Base-by-base conservation (phyloP, 2,888 invertebrate species). In the Dysmachus trigonus region DNA sequence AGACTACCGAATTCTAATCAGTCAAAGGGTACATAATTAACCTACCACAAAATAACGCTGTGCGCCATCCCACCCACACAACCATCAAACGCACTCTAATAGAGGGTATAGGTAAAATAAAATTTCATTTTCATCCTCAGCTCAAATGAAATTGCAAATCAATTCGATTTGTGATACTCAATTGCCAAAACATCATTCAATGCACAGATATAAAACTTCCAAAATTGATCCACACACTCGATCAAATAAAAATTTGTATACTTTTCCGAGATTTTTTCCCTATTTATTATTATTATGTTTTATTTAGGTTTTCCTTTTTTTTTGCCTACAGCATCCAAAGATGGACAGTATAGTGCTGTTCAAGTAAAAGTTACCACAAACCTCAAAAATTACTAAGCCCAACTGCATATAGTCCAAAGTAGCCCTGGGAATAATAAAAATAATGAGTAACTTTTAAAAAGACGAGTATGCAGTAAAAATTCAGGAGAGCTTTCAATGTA, bases 401-500 rank as follows among this genome's bases (percentile, higher is more conserved):
- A 22, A 51, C 22, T 71, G 81, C 85, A 84, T 85, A 85, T 87
- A 87, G 86, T 88, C 87, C 85, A 87, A 83, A 85, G 79, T 87
- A 87, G 86, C 87, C 88, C 88, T 88, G 88, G 88, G 88, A 88
- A 86, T 86, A 87, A 87, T 87, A 87, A 88, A 88, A 87, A 88
- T 87, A 88, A 88, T 88, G 87, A 88, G 87, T 87, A 85, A 77
- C 76, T 27, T 27, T 31, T 5, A 76, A 85, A 85, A 85, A 35
- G 35, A 85, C 74, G 35, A 51, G 35, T 62, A 85, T 85, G 76
- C 51, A 31, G 30, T 74, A 74, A 85, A 85, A 74, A 71, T 71
- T 79, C 71, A 38, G 71, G n/a, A 79, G 47, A 30, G 7, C 31
- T 51, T 41, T 76, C 74, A 13, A 18, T 74, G 47, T 74, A 30